These are phyloP conservation scores for Pycnomerus fuliginosus DNA, from an alignment of 2,888 invertebrate species.

Conservation along the genomic window DNA sequence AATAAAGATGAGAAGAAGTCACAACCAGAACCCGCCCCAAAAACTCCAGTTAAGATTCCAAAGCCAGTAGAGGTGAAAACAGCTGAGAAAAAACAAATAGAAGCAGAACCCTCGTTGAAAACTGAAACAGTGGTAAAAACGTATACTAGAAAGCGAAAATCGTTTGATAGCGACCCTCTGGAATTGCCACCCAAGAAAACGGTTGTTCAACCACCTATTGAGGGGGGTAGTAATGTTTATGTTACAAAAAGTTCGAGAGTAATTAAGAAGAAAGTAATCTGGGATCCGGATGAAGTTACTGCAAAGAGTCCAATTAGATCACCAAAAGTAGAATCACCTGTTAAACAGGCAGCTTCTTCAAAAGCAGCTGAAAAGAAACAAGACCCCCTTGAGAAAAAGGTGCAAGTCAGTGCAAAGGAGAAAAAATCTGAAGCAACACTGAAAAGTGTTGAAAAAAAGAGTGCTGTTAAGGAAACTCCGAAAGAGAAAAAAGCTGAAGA, in stretches of 20 bases:
- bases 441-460: conserved; percentile 10
- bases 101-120: conserved; percentile 43
- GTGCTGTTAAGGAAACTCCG: conserved; percentile 5
- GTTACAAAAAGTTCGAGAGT: conserved; percentile 57
- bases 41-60: neutral
- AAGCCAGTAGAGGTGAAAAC: conserved; percentile 19
- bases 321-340: conserved; percentile 1
- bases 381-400: neutral
- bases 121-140: conserved; percentile 47
- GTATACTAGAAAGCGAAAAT: conserved; percentile 49
- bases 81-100: conserved; percentile 24
- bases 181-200: conserved; percentile 19
- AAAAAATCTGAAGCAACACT: neutral
- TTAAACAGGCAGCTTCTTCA: conserved; percentile 42
- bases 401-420: neutral
- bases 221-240: conserved; percentile 34
- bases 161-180: conserved; percentile 27
- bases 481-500: conserved; percentile 22
- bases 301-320: conserved; percentile 34
- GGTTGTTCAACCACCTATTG: conserved; percentile 6
- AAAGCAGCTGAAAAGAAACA: conserved; percentile 26
- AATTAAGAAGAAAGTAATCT: conserved; percentile 72
- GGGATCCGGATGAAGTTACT: conserved; percentile 65
- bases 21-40: too few species aligned
- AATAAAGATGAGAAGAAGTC: too few species aligned